Evolutionary conservation across 2,888 invertebrate species (phyloP).

Genomic region (Apodemia zela): DNA sequence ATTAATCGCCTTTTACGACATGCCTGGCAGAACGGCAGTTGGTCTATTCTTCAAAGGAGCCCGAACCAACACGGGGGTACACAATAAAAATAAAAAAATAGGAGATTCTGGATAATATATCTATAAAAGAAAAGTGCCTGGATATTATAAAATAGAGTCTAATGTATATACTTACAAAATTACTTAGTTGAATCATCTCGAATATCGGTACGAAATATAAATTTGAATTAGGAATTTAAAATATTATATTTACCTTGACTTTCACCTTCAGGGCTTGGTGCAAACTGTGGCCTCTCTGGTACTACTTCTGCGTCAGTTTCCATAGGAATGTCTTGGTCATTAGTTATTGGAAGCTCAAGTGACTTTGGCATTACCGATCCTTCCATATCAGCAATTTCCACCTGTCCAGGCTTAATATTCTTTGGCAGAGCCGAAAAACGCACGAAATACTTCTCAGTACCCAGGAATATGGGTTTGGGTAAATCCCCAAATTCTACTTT

Average conservation of each 20-base stretch:
- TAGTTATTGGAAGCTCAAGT: neutral
- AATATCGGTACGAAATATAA: neutral
- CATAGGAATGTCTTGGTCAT: constrained; percentile 36
- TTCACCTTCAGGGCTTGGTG: constrained; percentile 63
- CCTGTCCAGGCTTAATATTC: constrained; percentile 85
- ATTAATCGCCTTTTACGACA: too few species aligned
- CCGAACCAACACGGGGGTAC: too few species aligned
- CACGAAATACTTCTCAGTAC: constrained; percentile 89
- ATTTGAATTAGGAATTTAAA: constrained; percentile 1
- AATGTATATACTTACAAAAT: too few species aligned
- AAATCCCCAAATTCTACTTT: constrained; percentile 91
- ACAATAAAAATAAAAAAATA: constrained; percentile 54
- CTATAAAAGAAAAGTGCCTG: too few species aligned
- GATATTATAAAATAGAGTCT: too few species aligned
- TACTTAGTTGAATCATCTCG: too few species aligned
- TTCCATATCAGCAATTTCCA: constrained; percentile 87
- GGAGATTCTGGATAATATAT: too few species aligned
- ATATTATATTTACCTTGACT: constrained; percentile 51
- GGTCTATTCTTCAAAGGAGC: too few species aligned
- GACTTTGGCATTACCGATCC: constrained; percentile 54
- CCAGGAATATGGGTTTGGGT: constrained; percentile 87
- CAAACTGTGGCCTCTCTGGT: constrained; percentile 43
- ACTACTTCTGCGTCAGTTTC: constrained; percentile 49
- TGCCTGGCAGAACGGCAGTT: too few species aligned
- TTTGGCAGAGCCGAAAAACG: constrained; percentile 89